These are phyloP conservation scores for Drosophila asahinai DNA, from an alignment of 1,140 invertebrate species.

Conservation along the genomic window DNA sequence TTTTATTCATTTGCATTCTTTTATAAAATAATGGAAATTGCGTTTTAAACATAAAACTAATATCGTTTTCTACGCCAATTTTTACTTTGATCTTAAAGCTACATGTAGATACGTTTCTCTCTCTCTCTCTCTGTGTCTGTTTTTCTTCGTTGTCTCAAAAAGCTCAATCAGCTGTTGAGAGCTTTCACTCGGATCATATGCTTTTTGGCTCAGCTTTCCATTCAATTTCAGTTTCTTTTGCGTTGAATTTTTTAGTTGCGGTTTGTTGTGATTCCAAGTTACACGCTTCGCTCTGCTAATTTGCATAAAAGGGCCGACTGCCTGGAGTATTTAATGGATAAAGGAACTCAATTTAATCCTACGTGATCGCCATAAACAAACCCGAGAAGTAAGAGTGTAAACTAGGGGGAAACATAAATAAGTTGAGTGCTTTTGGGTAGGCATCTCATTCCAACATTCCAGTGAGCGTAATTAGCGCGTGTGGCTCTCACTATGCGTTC, in stretches of 20 bases:
- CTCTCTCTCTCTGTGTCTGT: too few species aligned
- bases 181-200: conserved; percentile 37
- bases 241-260: conserved; percentile 37
- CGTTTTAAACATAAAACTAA: background rate
- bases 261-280: conserved; percentile 42
- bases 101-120: too few species aligned
- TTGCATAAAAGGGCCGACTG: background rate
- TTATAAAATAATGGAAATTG: background rate
- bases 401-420: background rate
- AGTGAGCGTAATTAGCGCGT: conserved; percentile 17
- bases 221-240: background rate
- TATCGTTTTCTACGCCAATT: background rate
- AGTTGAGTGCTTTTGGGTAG: conserved; percentile 9
- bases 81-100: background rate
- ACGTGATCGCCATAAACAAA: background rate
- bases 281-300: conserved; percentile 4
- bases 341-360: background rate
- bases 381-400: conserved; percentile 8
- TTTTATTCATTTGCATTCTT: too few species aligned
- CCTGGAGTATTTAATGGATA: background rate
- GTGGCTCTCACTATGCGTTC: conserved; percentile 19
- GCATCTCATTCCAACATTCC: conserved; percentile 21
- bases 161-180: conserved; percentile 9
- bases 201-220: conserved; percentile 2
- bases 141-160: background rate